These are phyloP conservation scores for Torymus aiolomorphi DNA, from an alignment of 2,888 invertebrate species.

Conservation along the genomic window DNA sequence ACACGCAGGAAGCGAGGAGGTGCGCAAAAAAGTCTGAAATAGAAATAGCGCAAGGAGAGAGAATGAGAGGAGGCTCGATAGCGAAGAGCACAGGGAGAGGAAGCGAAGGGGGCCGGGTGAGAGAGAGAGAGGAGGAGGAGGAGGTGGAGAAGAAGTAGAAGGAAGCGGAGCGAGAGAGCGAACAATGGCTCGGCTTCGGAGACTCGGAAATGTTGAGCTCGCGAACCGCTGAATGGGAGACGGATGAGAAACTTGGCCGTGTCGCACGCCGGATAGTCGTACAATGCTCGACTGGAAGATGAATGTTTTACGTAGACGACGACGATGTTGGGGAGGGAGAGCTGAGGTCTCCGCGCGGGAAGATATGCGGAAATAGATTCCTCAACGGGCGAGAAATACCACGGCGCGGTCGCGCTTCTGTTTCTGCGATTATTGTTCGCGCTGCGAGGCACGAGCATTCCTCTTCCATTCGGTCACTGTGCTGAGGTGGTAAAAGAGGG, in stretches of 20 bases:
- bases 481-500: no score
- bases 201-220: constrained; percentile 73
- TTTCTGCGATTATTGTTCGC: no score
- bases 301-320: constrained; percentile 66
- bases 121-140: constrained; percentile 18
- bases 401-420: no score
- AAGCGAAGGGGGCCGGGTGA: constrained; percentile 27
- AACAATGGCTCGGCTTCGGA: constrained; percentile 59
- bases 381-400: constrained; percentile 14
- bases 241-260: constrained; percentile 72
- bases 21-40: constrained; percentile 43
- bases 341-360: not conserved
- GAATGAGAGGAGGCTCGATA: constrained; percentile 28
- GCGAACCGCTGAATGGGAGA: constrained; percentile 70
- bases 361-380: constrained; percentile 58
- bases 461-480: no score
- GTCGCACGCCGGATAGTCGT: constrained; percentile 63
- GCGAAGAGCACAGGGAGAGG: constrained; percentile 22
- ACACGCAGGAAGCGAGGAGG: constrained; percentile 24
- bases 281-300: constrained; percentile 69
- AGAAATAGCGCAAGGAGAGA: constrained; percentile 23
- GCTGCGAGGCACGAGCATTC: no score
- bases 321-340: not conserved
- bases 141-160: constrained; percentile 23
- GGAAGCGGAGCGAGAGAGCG: constrained; percentile 46